A percentile compares a stretch with the other conserved stretches of the same genome.
Conservation (phyloP, 2,888 invertebrate species). For the Athalia cordata region DNA sequence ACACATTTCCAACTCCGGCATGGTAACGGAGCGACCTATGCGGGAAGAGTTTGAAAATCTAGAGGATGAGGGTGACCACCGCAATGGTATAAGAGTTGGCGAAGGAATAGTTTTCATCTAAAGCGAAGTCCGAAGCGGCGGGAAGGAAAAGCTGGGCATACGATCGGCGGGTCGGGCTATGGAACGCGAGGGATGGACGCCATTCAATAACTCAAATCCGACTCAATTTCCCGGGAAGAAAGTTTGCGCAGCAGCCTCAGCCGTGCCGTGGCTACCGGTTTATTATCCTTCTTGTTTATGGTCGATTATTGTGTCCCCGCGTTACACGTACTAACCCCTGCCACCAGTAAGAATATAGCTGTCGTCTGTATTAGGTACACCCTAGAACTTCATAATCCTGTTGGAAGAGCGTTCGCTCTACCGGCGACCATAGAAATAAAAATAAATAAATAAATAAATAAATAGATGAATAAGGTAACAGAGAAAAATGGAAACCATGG, state of each 20-base stretch:
- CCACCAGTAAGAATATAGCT: slow-evolving; percentile 38
- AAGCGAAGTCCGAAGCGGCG: slow-evolving; percentile 30
- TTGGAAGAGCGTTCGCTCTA: slow-evolving; percentile 4
- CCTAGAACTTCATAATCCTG: slow-evolving; percentile 32
- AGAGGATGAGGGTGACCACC: slow-evolving; percentile 35
- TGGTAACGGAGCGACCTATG: neutral
- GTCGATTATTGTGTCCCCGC: slow-evolving; percentile 56
- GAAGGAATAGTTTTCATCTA: slow-evolving; percentile 20
- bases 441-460: neutral
- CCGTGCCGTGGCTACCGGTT: slow-evolving; percentile 54
- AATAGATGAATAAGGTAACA: neutral
- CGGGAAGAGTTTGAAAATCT: too few relatives aligned
- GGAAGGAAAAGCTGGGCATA: slow-evolving; percentile 37
- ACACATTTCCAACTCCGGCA: slow-evolving; percentile 3
- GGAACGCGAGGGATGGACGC: slow-evolving; percentile 55
- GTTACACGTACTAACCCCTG: slow-evolving; percentile 40
- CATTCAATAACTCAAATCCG: slow-evolving; percentile 70
- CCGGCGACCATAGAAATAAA: neutral
- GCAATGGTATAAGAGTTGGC: slow-evolving; percentile 18
- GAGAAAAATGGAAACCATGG: neutral
- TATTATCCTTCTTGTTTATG: slow-evolving; percentile 59
- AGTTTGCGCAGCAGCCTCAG: slow-evolving; percentile 57
- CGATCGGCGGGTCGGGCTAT: slow-evolving; percentile 48
- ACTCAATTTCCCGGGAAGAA: slow-evolving; percentile 70
- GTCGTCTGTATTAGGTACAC: slow-evolving; percentile 43